A percentile compares a stretch with the other conserved stretches of the same genome.
phyloP scores from a whole-genome alignment of 2,113 vertebrate genomes.

The Pheucticus melanocephalus region DNA sequence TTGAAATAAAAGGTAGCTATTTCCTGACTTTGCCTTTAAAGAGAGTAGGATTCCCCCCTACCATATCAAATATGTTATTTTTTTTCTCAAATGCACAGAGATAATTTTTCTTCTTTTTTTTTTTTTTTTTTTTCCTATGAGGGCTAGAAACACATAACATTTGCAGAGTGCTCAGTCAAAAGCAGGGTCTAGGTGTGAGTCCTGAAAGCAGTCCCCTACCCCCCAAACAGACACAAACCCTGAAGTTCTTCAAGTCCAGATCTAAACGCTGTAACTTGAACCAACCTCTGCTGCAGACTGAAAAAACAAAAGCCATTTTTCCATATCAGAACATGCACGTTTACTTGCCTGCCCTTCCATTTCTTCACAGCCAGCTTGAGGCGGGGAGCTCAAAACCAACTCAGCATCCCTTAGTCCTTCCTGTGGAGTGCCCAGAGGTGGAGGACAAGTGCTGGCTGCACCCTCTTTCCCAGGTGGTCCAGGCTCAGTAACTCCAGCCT shows the following conservation, averaged over 20 bases:
- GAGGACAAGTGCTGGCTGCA: background rate
- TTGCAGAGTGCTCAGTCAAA: background rate
- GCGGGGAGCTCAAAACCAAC: background rate
- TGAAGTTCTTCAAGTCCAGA: background rate
- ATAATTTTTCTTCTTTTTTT: background rate
- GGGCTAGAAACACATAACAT: background rate
- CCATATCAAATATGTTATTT: background rate
- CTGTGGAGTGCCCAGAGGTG: background rate
- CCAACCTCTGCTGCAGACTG: background rate
- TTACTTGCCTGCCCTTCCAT: conserved; percentile 62
- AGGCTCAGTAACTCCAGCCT: background rate
- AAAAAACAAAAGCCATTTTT: background rate
- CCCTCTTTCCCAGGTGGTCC: conserved; percentile 35
- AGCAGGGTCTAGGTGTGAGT: background rate
- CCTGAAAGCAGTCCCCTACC: background rate
- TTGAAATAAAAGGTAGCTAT: background rate
- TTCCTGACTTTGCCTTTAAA: background rate
- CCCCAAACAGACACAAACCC: background rate
- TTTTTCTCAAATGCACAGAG: background rate
- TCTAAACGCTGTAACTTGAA: background rate
- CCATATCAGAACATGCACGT: background rate
- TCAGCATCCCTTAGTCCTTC: background rate
- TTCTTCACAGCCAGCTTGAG: background rate
- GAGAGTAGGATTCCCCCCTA: background rate
- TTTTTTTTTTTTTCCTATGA: background rate